Percentiles rank a stretch among this genome's conserved stretches.
These are phyloP conservation scores for Pollimyrus isidori DNA, from an alignment of 2,113 vertebrate genomes.

Conservation along the genomic window DNA sequence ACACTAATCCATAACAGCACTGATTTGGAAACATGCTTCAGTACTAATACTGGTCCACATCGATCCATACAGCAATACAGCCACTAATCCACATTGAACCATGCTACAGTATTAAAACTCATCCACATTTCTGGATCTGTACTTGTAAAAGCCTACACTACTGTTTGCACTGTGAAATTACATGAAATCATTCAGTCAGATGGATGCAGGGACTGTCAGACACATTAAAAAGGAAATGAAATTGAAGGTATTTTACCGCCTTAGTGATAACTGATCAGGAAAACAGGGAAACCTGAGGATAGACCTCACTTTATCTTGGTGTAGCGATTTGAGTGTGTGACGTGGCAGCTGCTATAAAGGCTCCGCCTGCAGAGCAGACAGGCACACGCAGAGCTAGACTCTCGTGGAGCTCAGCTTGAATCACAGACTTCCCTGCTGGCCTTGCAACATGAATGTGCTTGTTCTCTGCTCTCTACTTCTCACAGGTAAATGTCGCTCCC, in stretches of 20 bases:
- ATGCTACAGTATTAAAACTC: neutral
- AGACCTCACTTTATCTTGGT: neutral
- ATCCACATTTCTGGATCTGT: neutral
- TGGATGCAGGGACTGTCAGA: neutral
- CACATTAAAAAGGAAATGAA: neutral
- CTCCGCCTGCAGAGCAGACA: neutral
- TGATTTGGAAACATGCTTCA: neutral
- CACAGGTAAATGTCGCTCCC: slow-evolving; percentile 11
- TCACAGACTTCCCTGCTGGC: neutral
- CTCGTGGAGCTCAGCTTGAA: neutral
- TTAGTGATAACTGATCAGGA: neutral
- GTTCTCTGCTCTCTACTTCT: slow-evolving; percentile 12
- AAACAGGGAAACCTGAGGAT: neutral
- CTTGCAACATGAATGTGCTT: slow-evolving; percentile 16
- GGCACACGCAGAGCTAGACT: neutral
- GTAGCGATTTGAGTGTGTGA: neutral
- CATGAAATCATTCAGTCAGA: neutral
- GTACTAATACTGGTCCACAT: neutral
- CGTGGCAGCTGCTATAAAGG: slow-evolving; percentile 10
- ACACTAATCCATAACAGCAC: neutral
- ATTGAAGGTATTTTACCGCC: neutral
- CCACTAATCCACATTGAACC: neutral
- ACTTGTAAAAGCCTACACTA: neutral
- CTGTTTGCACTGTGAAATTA: neutral
- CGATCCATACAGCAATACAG: neutral